A percentile compares a stretch with the other conserved stretches of the same genome.
Evolutionary conservation across 2,888 invertebrate species (phyloP).

Genomic region (Leptopilina syphax): DNA sequence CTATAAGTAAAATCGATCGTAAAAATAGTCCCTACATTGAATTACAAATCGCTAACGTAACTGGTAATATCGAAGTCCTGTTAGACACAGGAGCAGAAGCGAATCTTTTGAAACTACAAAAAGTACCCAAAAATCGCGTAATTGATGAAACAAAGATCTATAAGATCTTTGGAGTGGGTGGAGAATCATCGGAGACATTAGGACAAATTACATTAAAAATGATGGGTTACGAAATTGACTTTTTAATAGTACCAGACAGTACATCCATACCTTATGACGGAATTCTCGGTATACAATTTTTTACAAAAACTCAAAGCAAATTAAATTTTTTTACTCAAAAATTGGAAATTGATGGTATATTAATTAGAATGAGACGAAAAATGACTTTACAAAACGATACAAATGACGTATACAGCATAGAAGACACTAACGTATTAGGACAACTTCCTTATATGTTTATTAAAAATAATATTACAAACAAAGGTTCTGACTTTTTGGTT

Average conservation of each 20-base stretch:
- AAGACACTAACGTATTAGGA: neutral
- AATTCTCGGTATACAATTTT: neutral
- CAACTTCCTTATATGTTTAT: no score
- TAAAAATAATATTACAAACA: no score
- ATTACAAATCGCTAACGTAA: neutral
- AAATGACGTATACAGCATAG: neutral
- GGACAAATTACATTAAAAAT: neutral
- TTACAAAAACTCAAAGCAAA: neutral
- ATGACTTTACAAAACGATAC: neutral
- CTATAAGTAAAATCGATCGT: neutral
- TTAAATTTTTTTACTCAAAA: neutral
- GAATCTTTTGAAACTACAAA: neutral
- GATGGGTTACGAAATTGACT: neutral
- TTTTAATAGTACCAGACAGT: neutral
- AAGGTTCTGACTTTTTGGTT: neutral
- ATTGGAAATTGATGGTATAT: neutral
- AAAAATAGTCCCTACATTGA: neutral
- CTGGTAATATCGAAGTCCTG: neutral
- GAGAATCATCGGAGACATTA: neutral
- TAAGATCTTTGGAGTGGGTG: neutral
- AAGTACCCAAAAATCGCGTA: neutral
- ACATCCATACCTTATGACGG: neutral
- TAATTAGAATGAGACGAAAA: neutral
- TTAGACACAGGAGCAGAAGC: neutral
- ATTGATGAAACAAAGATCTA: neutral